Evolutionary conservation across 1,140 invertebrate species (phyloP).

Genomic region (Drosophila hydei): DNA sequence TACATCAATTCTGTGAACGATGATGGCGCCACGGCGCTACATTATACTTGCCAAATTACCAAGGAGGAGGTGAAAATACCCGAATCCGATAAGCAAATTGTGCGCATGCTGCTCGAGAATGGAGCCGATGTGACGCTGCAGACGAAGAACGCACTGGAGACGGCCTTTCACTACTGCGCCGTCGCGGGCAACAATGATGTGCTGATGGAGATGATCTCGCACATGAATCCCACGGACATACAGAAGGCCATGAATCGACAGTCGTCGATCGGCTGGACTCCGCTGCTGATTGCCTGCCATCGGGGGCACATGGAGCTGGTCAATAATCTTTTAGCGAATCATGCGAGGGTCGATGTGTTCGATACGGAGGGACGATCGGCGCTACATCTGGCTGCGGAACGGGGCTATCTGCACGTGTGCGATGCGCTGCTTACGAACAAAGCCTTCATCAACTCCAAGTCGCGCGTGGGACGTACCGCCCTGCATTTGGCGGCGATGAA

Average conservation of each 20-base stretch:
- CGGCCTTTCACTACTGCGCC: constrained; percentile 97
- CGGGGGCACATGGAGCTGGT: constrained; percentile 92
- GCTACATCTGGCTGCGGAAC: constrained; percentile 97
- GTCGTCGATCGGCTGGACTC: constrained; percentile 96
- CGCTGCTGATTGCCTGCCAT: constrained; percentile 95
- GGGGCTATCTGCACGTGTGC: constrained; percentile 96
- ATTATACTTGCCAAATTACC: constrained; percentile 93
- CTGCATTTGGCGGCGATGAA: constrained; percentile 96
- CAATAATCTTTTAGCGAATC: constrained; percentile 93
- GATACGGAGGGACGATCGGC: constrained; percentile 98
- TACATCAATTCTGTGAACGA: constrained; percentile 94
- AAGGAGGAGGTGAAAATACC: constrained; percentile 89
- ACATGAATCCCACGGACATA: constrained; percentile 93
- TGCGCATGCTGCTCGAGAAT: constrained; percentile 93
- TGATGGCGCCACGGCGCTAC: constrained; percentile 96
- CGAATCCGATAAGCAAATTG: constrained; percentile 95
- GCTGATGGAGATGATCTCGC: constrained; percentile 95
- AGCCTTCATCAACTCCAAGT: constrained; percentile 99
- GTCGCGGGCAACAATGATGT: constrained; percentile 98
- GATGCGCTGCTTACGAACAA: constrained; percentile 97
- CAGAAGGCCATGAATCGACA: constrained; percentile 97
- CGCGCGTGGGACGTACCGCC: constrained; percentile 91
- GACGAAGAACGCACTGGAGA: constrained; percentile 95
- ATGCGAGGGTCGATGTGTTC: constrained; percentile 99
- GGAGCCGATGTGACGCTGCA: constrained; percentile 94